Base-by-base conservation (phyloP, 1,140 invertebrate species). In the Caenorhabditis elegans region DNA sequence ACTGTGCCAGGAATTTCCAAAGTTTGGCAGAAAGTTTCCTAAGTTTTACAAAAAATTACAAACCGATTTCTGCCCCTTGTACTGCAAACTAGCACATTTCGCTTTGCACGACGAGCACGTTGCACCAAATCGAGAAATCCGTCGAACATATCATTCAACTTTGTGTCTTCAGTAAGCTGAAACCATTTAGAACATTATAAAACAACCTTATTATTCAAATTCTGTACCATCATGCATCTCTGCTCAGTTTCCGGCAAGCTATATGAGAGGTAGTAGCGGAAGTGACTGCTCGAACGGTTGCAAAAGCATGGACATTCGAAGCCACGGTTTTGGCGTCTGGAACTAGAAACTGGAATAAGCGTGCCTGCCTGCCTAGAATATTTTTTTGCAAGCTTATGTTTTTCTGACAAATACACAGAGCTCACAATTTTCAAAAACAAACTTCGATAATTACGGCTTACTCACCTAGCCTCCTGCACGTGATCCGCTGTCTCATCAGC, bases 141-240 rank as follows among this genome's bases (percentile, higher is more conserved):
- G n/a, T 70, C 34, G 19, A 70, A 70, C 60, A 70, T 70, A 0
- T 70, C 60, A n/a, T 70, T 70, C 8, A 70, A 15, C 17, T 70
- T 70, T 17, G 60, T 70, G n/a, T 70, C 60, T 22, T 70, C 60
- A n/a, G 34, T 70, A n/a, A 70, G 60, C 60, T 70, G 34, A 70
- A 65, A 39, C 4, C 2, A n/a, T 34, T 34, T 34, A 15, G 3
- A 34, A n/a, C 17, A 60, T 8, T 3, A 26, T 34, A 22, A 24
- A 22, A 34, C 6, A 34, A 4, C 10, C 39, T 43, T 15, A 34
- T 15, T 24, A 24, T 53, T 10, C 22, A 70, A 28, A 39, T 28
- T 31, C 15, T 15, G 3, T 5, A 34, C 60, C 60, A 39, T 31
- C 60, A 70, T 70, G 34, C 60, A 70, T 19, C 60, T n/a, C 13